phyloP scores from a whole-genome alignment of 2,113 vertebrate genomes.

The Sterrhoptilus dennistouni region DNA sequence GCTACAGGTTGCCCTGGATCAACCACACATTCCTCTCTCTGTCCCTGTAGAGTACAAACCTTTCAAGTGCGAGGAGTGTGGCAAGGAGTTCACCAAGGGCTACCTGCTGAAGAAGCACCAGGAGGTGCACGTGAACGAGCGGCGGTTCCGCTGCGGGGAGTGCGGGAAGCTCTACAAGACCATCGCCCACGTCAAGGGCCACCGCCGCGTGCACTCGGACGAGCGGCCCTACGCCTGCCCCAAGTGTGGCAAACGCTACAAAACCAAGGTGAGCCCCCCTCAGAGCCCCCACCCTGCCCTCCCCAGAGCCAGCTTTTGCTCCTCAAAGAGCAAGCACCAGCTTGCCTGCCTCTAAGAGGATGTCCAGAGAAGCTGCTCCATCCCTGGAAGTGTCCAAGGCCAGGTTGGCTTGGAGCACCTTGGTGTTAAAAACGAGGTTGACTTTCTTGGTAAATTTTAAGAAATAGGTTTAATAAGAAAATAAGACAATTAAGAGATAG shows the following conservation, averaged over 20 bases:
- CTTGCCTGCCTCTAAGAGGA: accelerated
- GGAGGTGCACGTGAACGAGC: conserved; percentile 88
- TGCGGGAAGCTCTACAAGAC: conserved; percentile 98
- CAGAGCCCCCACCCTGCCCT: background rate
- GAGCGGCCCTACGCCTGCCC: conserved; percentile 89
- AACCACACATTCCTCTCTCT: background rate
- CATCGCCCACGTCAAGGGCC: conserved; percentile 92
- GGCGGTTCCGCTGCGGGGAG: conserved; percentile 94
- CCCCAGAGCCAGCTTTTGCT: background rate
- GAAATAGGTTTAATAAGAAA: no score
- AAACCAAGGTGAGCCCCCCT: conserved; percentile 86
- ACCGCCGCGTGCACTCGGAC: conserved; percentile 92
- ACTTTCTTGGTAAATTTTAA: no score
- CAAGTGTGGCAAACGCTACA: conserved; percentile 92
- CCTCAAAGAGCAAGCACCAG: background rate
- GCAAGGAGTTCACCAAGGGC: conserved; percentile 93
- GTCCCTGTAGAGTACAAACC: conserved; percentile 84
- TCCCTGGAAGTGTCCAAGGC: background rate
- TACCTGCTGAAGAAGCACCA: conserved; percentile 96
- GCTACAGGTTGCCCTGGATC: background rate
- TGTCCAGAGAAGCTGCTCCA: background rate
- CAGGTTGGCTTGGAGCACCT: background rate
- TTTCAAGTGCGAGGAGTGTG: conserved; percentile 87
- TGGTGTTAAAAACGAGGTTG: no score
- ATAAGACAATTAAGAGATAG: no score